phyloP scores from a whole-genome alignment of 2,113 vertebrate species.

The Pollimyrus isidori region DNA sequence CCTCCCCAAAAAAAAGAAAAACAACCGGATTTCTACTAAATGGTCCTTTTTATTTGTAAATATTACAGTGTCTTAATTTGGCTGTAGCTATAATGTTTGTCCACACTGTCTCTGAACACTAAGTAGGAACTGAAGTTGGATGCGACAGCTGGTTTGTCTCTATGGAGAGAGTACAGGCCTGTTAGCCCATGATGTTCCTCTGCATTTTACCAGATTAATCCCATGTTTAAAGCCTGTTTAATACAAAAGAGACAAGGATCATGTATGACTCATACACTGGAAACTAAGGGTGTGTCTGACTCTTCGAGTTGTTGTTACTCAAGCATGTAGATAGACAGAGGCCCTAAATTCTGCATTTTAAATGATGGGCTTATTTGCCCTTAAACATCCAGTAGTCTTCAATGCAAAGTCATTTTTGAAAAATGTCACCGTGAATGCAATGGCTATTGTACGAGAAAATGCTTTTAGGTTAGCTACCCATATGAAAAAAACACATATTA shows the following conservation, averaged over 20 bases:
- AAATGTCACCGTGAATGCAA: not conserved
- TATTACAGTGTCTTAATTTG: slow-evolving; percentile 23
- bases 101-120: not conserved
- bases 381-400: not conserved
- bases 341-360: not conserved
- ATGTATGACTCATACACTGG: not conserved
- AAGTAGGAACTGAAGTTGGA: not conserved
- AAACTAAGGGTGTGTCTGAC: not conserved
- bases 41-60: slow-evolving; percentile 19
- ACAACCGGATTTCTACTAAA: slow-evolving; percentile 17
- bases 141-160: not conserved
- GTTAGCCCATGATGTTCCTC: not conserved
- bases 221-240: not conserved
- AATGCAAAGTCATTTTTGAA: not conserved
- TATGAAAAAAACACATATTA: not conserved
- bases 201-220: not conserved
- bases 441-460: not conserved
- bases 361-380: not conserved
- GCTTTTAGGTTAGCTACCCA: not conserved
- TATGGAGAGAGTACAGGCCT: not conserved
- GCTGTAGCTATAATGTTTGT: not conserved
- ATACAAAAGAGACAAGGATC: not conserved
- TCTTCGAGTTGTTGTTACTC: not conserved
- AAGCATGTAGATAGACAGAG: not conserved
- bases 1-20: slow-evolving; percentile 3